phyloP scores from a whole-genome alignment of 2,113 vertebrate genomes.

The Mesocricetus auratus region DNA sequence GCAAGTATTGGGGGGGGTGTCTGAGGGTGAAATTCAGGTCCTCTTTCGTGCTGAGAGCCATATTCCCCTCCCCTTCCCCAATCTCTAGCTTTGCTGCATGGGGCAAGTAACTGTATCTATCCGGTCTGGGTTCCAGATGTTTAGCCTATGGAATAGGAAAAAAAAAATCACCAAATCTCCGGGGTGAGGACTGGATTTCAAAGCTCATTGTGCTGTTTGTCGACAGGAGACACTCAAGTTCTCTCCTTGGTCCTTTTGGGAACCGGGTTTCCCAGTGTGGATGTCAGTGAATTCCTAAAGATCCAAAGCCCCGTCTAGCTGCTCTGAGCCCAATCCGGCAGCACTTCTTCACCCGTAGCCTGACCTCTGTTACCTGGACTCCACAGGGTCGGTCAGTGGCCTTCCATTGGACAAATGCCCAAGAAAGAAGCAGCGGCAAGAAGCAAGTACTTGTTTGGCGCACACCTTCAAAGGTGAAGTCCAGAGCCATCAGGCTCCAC shows the following conservation, averaged over 20 bases:
- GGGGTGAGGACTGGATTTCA: not conserved
- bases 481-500: not conserved
- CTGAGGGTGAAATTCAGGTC: not conserved
- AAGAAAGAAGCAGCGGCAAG: not conserved
- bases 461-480: not conserved
- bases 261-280: not conserved
- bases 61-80: not conserved
- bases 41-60: not conserved
- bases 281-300: not conserved
- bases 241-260: not conserved
- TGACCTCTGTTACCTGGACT: not conserved
- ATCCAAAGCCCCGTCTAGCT: not conserved
- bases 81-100: not conserved
- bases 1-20: not conserved
- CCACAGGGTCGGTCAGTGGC: no score
- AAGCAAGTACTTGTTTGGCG: not conserved
- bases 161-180: no score
- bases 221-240: rapidly evolving
- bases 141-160: no score
- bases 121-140: not conserved
- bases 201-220: not conserved
- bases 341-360: not conserved
- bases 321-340: not conserved
- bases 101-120: not conserved
- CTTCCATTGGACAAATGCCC: not conserved